These are phyloP conservation scores for Xanthia togata DNA, from an alignment of 2,888 invertebrate species.

Conservation along the genomic window DNA sequence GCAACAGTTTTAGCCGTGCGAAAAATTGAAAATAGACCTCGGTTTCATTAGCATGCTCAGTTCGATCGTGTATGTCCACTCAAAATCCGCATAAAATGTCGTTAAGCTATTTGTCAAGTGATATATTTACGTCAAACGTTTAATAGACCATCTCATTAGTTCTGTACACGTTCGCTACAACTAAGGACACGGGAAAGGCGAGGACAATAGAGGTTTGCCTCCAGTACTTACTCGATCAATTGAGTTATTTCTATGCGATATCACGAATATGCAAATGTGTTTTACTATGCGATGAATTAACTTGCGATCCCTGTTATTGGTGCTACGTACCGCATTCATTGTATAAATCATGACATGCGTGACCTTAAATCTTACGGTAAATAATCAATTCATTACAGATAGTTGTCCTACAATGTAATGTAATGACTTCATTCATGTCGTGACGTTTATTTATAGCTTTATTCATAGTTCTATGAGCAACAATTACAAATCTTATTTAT, in stretches of 20 bases:
- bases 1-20: constrained; percentile 13
- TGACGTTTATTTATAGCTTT: constrained; percentile 4
- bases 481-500: neutral
- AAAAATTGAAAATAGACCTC: constrained; percentile 20
- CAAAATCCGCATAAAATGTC: constrained; percentile 58
- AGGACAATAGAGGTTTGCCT: constrained; percentile 73
- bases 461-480: neutral
- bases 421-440: constrained; percentile 49
- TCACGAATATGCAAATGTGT: constrained; percentile 79
- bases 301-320: constrained; percentile 75
- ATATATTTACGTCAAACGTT: constrained; percentile 85
- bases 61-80: constrained; percentile 51
- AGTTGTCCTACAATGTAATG: constrained; percentile 43
- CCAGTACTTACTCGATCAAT: constrained; percentile 73
- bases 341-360: constrained; percentile 65
- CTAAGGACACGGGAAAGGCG: constrained; percentile 83
- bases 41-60: constrained; percentile 47
- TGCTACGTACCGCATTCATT: constrained; percentile 71
- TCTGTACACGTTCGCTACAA: constrained; percentile 84
- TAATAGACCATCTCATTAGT: constrained; percentile 86
- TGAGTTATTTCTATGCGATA: constrained; percentile 78
- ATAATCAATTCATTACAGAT: constrained; percentile 58
- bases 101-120: constrained; percentile 66
- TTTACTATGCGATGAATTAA: constrained; percentile 75
- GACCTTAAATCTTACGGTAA: constrained; percentile 68